Base-by-base conservation (phyloP, 2,113 vertebrate genomes). In the Sardina pilchardus region DNA sequence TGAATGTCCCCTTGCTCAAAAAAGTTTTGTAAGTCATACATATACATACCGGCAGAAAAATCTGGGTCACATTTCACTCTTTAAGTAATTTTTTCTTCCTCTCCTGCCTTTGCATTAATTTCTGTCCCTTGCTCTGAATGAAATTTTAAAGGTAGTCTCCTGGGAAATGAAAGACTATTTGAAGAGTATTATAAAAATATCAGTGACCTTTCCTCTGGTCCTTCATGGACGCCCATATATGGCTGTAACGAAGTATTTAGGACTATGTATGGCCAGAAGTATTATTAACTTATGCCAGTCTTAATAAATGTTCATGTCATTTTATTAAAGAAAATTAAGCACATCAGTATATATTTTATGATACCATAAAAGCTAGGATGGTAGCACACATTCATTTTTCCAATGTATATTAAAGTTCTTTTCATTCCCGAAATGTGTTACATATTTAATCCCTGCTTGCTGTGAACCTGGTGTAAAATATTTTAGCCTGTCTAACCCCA, bases 381-480 rank as follows among this genome's bases (percentile, higher is more conserved):
- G 97, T 93, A 95, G 95, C 94, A 94, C 94, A 97, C 96, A 98
- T 97, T 97, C 96, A 97, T 97, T 96, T 96, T 95, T 96, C 95
- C 95, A 30, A 96, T 95, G 94, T 95, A 94, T 93, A 94, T 93
- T 98, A 97, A 98, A 98, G 96, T 97, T 97, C 96, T 95, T 97
- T 95, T 95, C 94, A 95, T 95, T 96, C 96, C 95, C 95, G 91
- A 90, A 78, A 93, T 92, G 93, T 91, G 93, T 94, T 95, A 93
- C 91, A 93, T 96, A 96, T 97, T 98, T 96, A 96, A 97, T 97
- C 97, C 95, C 95, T 94, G 95, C 94, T 94, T 96, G 94, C 94
- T 95, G 93, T 92, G 89, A 95, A 93, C 89, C 88, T 80, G 39
- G 48, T 89, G 88, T 86, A 78, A 82, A 88, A 89, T 91, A 87